Evolutionary conservation across 2,888 invertebrate genomes (phyloP).

Genomic region (Mythimna albipuncta): DNA sequence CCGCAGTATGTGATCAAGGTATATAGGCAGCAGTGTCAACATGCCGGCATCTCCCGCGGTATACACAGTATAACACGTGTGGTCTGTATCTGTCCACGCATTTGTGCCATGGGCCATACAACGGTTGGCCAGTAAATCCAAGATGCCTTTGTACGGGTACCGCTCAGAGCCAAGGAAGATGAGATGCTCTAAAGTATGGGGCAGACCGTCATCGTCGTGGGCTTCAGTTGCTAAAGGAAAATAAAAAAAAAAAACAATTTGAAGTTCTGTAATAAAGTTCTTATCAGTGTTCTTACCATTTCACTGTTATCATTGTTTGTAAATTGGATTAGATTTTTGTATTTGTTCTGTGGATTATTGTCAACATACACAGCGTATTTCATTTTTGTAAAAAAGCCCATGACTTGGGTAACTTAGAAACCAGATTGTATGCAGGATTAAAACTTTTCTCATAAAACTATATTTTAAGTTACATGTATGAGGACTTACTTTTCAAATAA

Average conservation of each 20-base stretch:
- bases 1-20: constrained; percentile 96
- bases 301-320: constrained; percentile 14
- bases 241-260: constrained; percentile 24
- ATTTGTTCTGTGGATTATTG: constrained; percentile 9
- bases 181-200: constrained; percentile 97
- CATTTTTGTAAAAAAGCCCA: neutral
- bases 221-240: constrained; percentile 95
- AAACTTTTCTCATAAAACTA: constrained; percentile 3
- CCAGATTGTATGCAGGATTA: neutral
- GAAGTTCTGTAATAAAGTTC: neutral
- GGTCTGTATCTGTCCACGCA: constrained; percentile 96
- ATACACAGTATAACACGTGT: constrained; percentile 97
- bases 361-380: neutral
- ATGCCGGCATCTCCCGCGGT: constrained; percentile 96
- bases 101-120: constrained; percentile 98
- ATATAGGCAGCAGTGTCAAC: constrained; percentile 96
- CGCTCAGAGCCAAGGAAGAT: constrained; percentile 97
- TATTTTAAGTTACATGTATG: neutral
- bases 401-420: neutral
- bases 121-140: constrained; percentile 97
- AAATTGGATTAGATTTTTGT: constrained; percentile 11
- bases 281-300: constrained; percentile 11
- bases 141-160: constrained; percentile 97
- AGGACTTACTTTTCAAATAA: neutral
- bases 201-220: constrained; percentile 97